Conservation (phyloP, 2,888 invertebrate genomes). For the Sturmia bella region DNA sequence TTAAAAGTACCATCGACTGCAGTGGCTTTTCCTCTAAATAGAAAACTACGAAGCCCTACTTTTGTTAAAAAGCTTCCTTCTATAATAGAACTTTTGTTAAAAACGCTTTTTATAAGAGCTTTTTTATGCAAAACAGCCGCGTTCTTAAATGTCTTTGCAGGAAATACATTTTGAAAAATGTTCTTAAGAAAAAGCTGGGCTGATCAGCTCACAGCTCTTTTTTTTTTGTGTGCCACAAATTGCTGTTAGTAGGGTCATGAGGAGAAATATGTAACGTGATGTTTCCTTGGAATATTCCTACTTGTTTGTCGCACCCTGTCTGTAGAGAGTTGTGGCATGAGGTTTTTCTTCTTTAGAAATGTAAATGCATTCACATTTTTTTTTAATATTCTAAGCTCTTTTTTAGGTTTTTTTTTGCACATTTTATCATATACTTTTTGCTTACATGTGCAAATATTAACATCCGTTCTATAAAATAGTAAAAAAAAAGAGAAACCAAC, state of each 20-base stretch:
- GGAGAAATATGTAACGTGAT: background rate
- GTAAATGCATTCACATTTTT: constrained; percentile 32
- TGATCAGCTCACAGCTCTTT: no score
- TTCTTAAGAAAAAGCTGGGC: no score
- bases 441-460: constrained; percentile 69
- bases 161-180: no score
- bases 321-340: background rate
- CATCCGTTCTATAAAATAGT: constrained; percentile 61
- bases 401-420: constrained; percentile 12
- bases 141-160: no score
- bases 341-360: constrained; percentile 22
- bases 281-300: background rate
- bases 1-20: no score
- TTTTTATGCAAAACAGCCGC: no score
- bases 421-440: constrained; percentile 27
- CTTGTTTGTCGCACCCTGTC: background rate
- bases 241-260: background rate
- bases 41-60: no score
- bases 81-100: no score
- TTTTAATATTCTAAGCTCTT: constrained; percentile 37
- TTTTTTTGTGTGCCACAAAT: no score
- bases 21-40: no score
- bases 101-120: background rate
- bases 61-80: no score
- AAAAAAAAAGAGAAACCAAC: constrained; percentile 23